phyloP scores from a whole-genome alignment of 2,797 vertebrate species.

The Enteromius mattozi region DNA sequence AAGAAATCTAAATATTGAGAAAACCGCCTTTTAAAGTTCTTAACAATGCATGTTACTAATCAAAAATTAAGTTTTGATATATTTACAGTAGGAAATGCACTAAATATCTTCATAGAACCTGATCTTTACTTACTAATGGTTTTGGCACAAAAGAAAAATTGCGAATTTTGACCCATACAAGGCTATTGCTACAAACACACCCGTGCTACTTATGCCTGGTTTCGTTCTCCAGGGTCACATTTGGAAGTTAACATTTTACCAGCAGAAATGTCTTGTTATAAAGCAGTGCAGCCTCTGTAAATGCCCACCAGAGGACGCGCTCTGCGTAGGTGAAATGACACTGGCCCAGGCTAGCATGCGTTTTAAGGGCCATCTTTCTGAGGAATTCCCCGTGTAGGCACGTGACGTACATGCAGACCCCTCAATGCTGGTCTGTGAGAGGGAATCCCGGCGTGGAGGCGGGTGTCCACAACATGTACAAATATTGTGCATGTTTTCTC shows the following conservation, averaged over 20 bases:
- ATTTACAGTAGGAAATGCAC: no score
- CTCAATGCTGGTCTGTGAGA: slow-evolving; percentile 67
- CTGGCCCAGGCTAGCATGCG: not conserved
- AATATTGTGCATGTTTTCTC: slow-evolving; percentile 7
- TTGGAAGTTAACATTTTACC: no score
- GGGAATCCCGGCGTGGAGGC: slow-evolving; percentile 57
- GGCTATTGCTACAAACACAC: not conserved
- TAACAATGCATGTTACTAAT: no score
- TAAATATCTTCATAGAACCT: not conserved
- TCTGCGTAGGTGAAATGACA: slow-evolving; percentile 41
- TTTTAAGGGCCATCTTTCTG: slow-evolving; percentile 37
- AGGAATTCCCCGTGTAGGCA: slow-evolving; percentile 77
- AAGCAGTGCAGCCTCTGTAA: not conserved
- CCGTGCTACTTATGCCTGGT: not conserved
- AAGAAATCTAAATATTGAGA: no score
- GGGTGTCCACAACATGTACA: slow-evolving; percentile 28
- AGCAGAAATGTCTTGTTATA: not conserved
- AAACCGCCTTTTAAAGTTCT: no score
- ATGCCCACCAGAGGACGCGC: slow-evolving; percentile 72
- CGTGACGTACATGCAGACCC: slow-evolving; percentile 75
- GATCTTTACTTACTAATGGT: not conserved
- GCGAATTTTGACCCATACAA: not conserved
- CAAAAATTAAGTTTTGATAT: no score
- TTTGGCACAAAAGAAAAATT: not conserved
- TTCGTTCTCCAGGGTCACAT: no score